Conservation (phyloP, 2,888 invertebrate species). For the Volucella inanis region DNA sequence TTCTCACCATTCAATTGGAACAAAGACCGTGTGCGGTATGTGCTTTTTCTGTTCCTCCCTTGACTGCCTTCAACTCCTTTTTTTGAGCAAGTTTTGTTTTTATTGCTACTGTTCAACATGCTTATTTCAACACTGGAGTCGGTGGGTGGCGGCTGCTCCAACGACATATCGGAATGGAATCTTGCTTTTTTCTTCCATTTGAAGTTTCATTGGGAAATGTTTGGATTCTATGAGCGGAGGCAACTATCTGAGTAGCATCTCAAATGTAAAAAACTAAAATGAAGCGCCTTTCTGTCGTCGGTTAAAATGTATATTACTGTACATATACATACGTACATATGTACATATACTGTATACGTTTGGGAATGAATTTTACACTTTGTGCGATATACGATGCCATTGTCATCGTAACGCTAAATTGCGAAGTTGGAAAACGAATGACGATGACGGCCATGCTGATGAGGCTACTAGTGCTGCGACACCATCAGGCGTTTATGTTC, state of each 20-base stretch:
- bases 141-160: neutral
- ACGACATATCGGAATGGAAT: conserved; percentile 44
- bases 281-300: too few species aligned
- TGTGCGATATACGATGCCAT: conserved; percentile 3
- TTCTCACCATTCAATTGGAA: conserved; percentile 38
- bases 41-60: conserved; percentile 16
- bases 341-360: conserved; percentile 1
- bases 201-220: conserved; percentile 3
- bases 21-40: conserved; percentile 7
- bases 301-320: neutral
- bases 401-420: conserved; percentile 51
- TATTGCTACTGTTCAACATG: conserved; percentile 32
- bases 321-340: neutral
- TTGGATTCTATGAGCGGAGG: conserved; percentile 9
- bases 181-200: conserved; percentile 11
- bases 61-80: neutral
- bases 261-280: conserved; percentile 1
- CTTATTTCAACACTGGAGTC: conserved; percentile 18
- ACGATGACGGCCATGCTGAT: conserved; percentile 51
- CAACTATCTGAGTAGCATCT: conserved; percentile 19
- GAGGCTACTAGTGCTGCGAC: conserved; percentile 43
- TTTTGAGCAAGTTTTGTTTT: conserved; percentile 29
- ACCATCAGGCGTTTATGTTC: conserved; percentile 66
- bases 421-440: conserved; percentile 48
- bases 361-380: neutral